Percentiles rank a stretch among this genome's conserved stretches.
phyloP scores from a whole-genome alignment of 2,888 invertebrate species.

The Eupithecia vulgata region DNA sequence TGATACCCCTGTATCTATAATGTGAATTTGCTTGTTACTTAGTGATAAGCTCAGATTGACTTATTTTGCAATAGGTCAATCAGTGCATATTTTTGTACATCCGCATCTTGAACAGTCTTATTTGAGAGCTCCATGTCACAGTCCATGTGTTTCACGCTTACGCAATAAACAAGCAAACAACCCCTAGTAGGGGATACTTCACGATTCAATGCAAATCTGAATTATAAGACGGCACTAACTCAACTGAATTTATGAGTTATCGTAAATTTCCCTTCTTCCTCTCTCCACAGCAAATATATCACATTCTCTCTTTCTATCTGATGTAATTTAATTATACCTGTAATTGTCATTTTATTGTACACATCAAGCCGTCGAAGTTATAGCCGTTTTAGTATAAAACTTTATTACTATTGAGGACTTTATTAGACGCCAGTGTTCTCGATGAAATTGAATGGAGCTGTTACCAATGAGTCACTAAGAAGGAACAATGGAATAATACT shows the following conservation, averaged over 20 bases:
- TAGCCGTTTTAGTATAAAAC: constrained; percentile 40
- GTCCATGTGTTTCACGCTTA: neutral
- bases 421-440: constrained; percentile 19
- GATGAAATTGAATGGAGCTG: neutral
- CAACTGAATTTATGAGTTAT: constrained; percentile 64
- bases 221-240: constrained; percentile 63
- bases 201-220: constrained; percentile 54
- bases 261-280: constrained; percentile 68
- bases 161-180: neutral
- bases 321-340: constrained; percentile 59
- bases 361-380: constrained; percentile 48
- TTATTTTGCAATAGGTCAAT: neutral
- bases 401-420: constrained; percentile 33
- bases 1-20: no score
- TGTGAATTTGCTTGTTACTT: no score
- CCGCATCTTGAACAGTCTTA: neutral
- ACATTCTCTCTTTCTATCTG: constrained; percentile 30
- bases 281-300: constrained; percentile 46
- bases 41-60: no score
- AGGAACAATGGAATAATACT: neutral
- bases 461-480: neutral
- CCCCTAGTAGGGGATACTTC: constrained; percentile 48
- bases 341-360: constrained; percentile 62
- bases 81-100: neutral
- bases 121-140: neutral